These are phyloP conservation scores for Chloropsis cyanopogon DNA, from an alignment of 2,113 vertebrate species.

Conservation along the genomic window DNA sequence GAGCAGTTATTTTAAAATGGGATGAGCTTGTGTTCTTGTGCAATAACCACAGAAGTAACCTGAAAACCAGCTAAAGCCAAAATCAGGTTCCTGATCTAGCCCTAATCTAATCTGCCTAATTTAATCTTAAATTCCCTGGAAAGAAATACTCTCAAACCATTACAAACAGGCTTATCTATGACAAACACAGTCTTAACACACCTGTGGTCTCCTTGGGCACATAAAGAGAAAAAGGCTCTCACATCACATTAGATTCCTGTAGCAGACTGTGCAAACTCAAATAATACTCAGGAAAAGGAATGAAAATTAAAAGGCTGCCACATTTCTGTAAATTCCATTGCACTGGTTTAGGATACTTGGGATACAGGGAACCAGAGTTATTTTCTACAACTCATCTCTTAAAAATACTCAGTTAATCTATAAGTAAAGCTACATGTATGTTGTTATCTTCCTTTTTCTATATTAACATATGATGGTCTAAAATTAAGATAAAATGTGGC, in stretches of 20 bases:
- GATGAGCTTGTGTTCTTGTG: neutral
- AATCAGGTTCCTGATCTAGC: neutral
- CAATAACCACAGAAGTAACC: neutral
- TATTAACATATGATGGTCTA: neutral
- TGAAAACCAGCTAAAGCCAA: neutral
- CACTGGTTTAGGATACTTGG: neutral
- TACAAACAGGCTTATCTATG: neutral
- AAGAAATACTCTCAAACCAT: neutral
- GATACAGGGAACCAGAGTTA: neutral
- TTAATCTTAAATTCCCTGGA: neutral
- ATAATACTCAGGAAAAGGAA: neutral
- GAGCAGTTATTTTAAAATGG: neutral
- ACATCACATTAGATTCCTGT: neutral
- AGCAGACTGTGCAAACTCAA: neutral
- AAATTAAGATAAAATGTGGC: neutral
- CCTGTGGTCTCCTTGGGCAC: neutral
- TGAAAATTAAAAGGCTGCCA: neutral
- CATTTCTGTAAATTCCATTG: neutral
- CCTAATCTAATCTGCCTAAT: neutral
- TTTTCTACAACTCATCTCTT: neutral
- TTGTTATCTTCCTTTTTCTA: neutral
- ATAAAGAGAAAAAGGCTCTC: neutral
- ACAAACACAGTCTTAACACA: neutral
- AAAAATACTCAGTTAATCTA: neutral
- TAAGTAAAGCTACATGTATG: neutral